Percentiles rank a stretch among this genome's conserved stretches.
phyloP scores from a whole-genome alignment of 2,113 vertebrate genomes.

The Carettochelys insculpta region DNA sequence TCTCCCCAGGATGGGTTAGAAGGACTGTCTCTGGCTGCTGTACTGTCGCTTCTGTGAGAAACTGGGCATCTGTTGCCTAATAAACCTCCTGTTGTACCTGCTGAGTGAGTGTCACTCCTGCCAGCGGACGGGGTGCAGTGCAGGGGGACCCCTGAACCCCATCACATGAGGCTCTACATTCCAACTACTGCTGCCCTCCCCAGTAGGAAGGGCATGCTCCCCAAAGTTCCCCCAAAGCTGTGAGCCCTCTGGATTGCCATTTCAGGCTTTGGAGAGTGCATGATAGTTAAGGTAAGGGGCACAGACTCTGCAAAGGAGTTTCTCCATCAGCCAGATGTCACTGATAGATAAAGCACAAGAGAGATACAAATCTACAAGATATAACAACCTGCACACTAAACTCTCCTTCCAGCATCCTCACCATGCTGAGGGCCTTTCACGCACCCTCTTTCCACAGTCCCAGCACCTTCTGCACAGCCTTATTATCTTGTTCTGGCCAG shows the following conservation, averaged over 20 bases:
- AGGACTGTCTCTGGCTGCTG: too few species aligned
- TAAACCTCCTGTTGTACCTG: too few species aligned
- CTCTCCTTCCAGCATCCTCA: not conserved
- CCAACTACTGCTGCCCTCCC: too few species aligned
- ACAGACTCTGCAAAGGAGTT: not conserved
- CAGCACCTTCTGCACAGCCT: rapidly evolving
- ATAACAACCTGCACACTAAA: not conserved
- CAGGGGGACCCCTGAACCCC: too few species aligned
- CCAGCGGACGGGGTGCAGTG: too few species aligned
- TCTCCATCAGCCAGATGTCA: rapidly evolving
- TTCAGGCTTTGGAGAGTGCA: not conserved
- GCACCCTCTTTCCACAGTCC: rapidly evolving
- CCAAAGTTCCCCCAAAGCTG: too few species aligned
- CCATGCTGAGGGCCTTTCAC: rapidly evolving
- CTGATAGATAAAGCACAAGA: rapidly evolving
- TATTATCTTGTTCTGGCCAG: not conserved
- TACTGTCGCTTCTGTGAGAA: too few species aligned
- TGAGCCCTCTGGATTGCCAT: not conserved
- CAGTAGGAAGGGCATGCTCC: too few species aligned
- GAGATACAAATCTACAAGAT: not conserved
- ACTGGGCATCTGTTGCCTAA: too few species aligned
- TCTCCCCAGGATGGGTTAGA: too few species aligned
- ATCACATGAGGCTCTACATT: too few species aligned
- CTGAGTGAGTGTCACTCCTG: too few species aligned
- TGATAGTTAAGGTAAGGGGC: not conserved